Evolutionary conservation across 1,140 invertebrate genomes (phyloP), one percentile per base, ranked within the genome.

Genomic region (Cylas formicarius): DNA sequence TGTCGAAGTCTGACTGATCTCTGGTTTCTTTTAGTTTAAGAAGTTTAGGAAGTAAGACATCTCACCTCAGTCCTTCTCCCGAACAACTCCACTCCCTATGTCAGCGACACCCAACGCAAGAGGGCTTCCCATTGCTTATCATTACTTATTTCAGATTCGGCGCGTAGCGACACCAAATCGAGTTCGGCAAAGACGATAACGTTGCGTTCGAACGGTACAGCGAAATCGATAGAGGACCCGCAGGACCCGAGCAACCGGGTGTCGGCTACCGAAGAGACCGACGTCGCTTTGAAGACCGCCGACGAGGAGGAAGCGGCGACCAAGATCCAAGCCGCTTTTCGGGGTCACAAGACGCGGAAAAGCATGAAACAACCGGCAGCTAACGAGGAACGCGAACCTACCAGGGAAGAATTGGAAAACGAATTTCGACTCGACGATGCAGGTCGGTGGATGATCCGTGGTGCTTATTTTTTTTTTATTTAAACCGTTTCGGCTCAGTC

Each of bases 391-490:
- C 61, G 61, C 19, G 78, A 81, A 61, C 78, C 78, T 18, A 79
- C 77, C 42, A 76, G 75, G 63, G 80, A 81, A 53, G 74, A 86
- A 61, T 70, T 86, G 41, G 76, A 84, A 58, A 75, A 79, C 34
- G 83, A 86, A 65, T 86, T 86, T 65, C 69, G 77, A 48, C 70
- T 78, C 43, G 82, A 85, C 66, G 84, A 86, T 69, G 76, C 79
- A 74, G 83, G 84, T 86, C 65, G 62, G 68, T n/a, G n/a, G n/a
- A n/a, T n/a, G n/a, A n/a, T n/a, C n/a, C n/a, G n/a, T n/a, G n/a
- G n/a, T n/a, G n/a, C n/a, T n/a, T n/a, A n/a, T n/a, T n/a, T n/a
- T n/a, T n/a, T n/a, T n/a, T n/a, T n/a, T n/a, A n/a, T n/a, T n/a
- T n/a, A n/a, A n/a, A n/a, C n/a, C n/a, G n/a, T n/a, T n/a, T n/a